Evolutionary conservation across 2,888 invertebrate species (phyloP).

Genomic region (Maniola hyperantus): DNA sequence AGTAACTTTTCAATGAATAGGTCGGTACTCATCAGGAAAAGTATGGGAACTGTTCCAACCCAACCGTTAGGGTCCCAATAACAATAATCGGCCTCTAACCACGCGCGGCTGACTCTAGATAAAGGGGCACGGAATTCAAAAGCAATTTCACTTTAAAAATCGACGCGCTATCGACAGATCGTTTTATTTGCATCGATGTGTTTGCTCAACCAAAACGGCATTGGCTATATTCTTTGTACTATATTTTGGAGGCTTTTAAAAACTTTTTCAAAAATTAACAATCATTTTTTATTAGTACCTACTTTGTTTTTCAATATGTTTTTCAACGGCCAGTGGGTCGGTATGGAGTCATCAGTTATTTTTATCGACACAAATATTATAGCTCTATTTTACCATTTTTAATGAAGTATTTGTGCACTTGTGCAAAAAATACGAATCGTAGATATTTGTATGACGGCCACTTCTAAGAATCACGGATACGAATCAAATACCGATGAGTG

Average conservation of each 20-base stretch:
- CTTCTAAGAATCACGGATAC: too few species aligned
- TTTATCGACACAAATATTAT: too few species aligned
- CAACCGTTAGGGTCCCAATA: slow-evolving; percentile 6
- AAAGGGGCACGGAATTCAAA: slow-evolving; percentile 25
- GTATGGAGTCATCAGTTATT: too few species aligned
- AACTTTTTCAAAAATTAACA: slow-evolving; percentile 1
- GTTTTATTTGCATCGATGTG: slow-evolving; percentile 30
- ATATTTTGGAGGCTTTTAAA: not conserved
- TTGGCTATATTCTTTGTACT: not conserved
- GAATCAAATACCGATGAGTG: too few species aligned
- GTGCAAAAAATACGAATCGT: too few species aligned
- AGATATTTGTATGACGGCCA: too few species aligned
- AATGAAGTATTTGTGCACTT: too few species aligned
- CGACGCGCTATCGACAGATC: slow-evolving; percentile 8
- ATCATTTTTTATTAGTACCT: not conserved
- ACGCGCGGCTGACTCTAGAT: slow-evolving; percentile 26
- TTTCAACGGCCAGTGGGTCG: not conserved
- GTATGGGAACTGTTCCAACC: not conserved
- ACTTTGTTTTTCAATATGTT: not conserved
- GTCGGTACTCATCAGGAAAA: too few species aligned
- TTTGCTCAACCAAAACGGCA: slow-evolving; percentile 31
- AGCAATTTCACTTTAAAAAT: slow-evolving; percentile 28
- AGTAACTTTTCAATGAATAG: not conserved
- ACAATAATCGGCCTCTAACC: slow-evolving; percentile 23
- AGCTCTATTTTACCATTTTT: too few species aligned